Conservation (phyloP, 2,797 vertebrate species). For the Syngnathus rostellatus region DNA sequence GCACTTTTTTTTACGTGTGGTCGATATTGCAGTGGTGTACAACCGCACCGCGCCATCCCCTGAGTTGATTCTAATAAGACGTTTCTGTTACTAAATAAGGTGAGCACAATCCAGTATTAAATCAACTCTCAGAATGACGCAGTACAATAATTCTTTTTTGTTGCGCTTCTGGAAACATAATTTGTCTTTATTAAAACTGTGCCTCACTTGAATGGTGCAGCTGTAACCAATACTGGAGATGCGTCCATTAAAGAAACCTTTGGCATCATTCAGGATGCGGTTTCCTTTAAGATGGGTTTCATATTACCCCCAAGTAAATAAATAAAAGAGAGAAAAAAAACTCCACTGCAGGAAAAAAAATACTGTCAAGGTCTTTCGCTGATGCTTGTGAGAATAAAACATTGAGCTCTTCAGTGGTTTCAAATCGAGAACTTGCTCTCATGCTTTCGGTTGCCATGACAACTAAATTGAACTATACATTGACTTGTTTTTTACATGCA, state of each 20-base stretch:
- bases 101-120: neutral
- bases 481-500: conserved; percentile 67
- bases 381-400: conserved; percentile 34
- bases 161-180: neutral
- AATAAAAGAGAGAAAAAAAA: neutral
- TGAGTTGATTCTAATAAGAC: neutral
- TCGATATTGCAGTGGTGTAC: neutral
- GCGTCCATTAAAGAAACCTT: neutral
- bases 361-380: conserved; percentile 46
- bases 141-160: neutral
- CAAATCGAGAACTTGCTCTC: conserved; percentile 48
- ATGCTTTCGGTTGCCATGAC: conserved; percentile 74
- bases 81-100: neutral
- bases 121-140: conserved; percentile 1
- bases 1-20: neutral
- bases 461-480: conserved; percentile 63
- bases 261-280: neutral
- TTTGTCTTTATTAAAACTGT: neutral
- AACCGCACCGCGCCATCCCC: neutral
- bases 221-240: neutral
- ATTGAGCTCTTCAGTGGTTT: conserved; percentile 59
- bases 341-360: neutral
- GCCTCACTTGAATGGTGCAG: neutral
- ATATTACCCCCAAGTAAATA: neutral
- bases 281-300: neutral